Conservation (phyloP, 1,140 invertebrate genomes). For the Euura lappo region DNA sequence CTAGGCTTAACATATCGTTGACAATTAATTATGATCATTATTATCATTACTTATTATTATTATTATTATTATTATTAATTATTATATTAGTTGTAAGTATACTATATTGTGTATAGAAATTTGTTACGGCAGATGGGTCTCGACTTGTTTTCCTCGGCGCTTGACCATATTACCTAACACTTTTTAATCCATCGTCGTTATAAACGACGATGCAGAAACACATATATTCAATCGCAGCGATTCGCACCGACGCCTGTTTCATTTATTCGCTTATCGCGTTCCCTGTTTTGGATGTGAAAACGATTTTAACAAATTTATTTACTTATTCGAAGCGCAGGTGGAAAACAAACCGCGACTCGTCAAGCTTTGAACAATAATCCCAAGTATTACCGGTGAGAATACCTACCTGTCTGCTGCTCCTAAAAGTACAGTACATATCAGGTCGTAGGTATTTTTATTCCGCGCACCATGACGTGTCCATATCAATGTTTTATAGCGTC, state of each 20-base stretch:
- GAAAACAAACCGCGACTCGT: slow-evolving; percentile 40
- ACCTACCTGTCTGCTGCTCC: slow-evolving; percentile 38
- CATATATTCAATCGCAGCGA: too few relatives aligned
- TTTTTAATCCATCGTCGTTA: too few relatives aligned
- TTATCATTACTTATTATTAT: slow-evolving; percentile 38
- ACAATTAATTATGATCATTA: slow-evolving; percentile 27
- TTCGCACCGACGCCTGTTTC: too few relatives aligned
- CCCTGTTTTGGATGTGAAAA: too few relatives aligned
- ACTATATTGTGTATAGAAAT: slow-evolving; percentile 28
- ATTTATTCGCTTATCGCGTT: too few relatives aligned
- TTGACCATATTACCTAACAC: slow-evolving; percentile 20
- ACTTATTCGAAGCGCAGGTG: too few relatives aligned
- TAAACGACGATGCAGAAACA: too few relatives aligned
- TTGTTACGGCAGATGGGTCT: slow-evolving; percentile 42
- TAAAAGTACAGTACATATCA: slow-evolving; percentile 48
- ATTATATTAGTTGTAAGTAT: slow-evolving; percentile 17
- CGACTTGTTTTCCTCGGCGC: slow-evolving; percentile 20
- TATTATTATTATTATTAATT: slow-evolving; percentile 24
- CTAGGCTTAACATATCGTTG: slow-evolving; percentile 34
- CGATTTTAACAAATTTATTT: too few relatives aligned
- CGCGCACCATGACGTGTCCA: slow-evolving; percentile 50
- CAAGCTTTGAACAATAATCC: slow-evolving; percentile 45
- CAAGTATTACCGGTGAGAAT: slow-evolving; percentile 54
- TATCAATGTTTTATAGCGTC: slow-evolving; percentile 56
- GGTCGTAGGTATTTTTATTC: slow-evolving; percentile 44